phyloP scores from a whole-genome alignment of 2,113 vertebrate genomes.

The Peromyscus leucopus region DNA sequence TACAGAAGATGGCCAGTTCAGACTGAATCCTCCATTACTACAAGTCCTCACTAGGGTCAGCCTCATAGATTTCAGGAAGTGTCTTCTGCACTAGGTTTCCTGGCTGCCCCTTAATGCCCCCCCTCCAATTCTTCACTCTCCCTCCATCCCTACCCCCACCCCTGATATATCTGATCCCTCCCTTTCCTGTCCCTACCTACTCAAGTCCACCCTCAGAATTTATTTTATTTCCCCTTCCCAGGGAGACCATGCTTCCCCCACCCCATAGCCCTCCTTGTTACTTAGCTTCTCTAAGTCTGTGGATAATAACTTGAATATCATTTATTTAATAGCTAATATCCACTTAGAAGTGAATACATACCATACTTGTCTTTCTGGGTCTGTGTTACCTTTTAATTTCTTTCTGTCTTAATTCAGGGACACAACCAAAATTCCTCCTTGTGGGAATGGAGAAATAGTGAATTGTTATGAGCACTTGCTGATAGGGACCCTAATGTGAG shows the following conservation, averaged over 20 bases:
- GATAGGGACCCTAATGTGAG: neutral
- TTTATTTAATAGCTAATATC: neutral
- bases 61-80: neutral
- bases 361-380: neutral
- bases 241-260: neutral
- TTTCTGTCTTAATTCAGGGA: neutral
- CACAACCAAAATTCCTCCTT: neutral
- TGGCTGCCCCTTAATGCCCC: neutral
- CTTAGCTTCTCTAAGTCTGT: neutral
- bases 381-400: neutral
- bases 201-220: neutral
- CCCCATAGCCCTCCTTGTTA: neutral
- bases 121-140: neutral
- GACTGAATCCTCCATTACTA: no score
- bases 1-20: no score
- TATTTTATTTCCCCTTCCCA: neutral
- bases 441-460: neutral
- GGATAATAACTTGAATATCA: neutral
- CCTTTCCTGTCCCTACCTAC: neutral
- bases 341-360: neutral
- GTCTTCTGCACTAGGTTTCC: neutral
- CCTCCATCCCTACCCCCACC: neutral
- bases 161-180: neutral
- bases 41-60: no score
- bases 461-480: neutral